Conservation (phyloP, 2,888 invertebrate species). For the Teinopalpus imperialis region DNA sequence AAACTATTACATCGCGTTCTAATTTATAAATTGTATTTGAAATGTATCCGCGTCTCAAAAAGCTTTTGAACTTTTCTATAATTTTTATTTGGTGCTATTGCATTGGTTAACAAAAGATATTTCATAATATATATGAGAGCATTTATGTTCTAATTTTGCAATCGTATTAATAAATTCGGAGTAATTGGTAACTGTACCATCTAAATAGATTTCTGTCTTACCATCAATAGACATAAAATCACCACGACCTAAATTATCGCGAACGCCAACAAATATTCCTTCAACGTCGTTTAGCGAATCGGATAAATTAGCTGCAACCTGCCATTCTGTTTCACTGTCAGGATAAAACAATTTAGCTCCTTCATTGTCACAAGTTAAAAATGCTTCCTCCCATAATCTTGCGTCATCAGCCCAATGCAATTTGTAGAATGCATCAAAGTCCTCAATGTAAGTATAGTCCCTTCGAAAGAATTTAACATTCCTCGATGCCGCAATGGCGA, state of each 20-base stretch:
- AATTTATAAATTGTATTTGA: too few species aligned
- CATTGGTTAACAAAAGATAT: too few species aligned
- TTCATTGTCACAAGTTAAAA: constrained; percentile 45
- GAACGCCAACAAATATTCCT: constrained; percentile 45
- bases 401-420: constrained; percentile 40
- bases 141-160: too few species aligned
- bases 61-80: too few species aligned
- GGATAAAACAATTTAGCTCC: constrained; percentile 49
- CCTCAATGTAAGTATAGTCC: constrained; percentile 44
- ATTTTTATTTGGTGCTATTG: too few species aligned
- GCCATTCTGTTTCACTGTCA: constrained; percentile 39
- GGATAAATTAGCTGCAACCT: constrained; percentile 34
- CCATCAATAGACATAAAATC: constrained; percentile 52
- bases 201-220: constrained; percentile 33
- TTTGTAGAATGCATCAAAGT: constrained; percentile 49
- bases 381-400: constrained; percentile 38
- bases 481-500: constrained; percentile 28
- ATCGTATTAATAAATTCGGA: too few species aligned
- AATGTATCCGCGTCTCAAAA: too few species aligned
- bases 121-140: too few species aligned
- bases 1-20: too few species aligned
- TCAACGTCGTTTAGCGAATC: constrained; percentile 25
- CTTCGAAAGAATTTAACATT: constrained; percentile 42
- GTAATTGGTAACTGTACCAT: too few species aligned
- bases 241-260: constrained; percentile 42